These are phyloP conservation scores for Augiades crinisus DNA, from an alignment of 2,888 invertebrate species.

Conservation along the genomic window DNA sequence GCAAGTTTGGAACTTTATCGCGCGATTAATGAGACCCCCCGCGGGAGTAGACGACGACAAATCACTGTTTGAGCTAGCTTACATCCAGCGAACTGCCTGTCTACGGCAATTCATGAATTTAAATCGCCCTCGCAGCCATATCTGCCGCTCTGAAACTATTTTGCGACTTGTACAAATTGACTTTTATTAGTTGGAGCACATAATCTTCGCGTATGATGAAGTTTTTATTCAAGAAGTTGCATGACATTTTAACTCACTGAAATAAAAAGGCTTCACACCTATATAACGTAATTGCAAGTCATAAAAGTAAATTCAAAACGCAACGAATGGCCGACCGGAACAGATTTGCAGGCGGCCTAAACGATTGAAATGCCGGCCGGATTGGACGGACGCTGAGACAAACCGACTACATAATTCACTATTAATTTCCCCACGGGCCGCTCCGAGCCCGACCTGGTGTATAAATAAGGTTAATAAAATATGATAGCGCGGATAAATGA, in stretches of 20 bases:
- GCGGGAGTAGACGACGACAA: constrained; percentile 6
- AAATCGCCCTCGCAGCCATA: constrained; percentile 8
- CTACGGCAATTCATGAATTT: constrained; percentile 17
- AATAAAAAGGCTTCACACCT: neutral
- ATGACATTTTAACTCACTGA: too few species aligned
- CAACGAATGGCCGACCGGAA: neutral
- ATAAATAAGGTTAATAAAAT: constrained; percentile 20
- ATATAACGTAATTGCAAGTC: neutral
- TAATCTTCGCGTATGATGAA: neutral
- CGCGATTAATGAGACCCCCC: constrained; percentile 14
- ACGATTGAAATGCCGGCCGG: constrained; percentile 12
- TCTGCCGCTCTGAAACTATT: neutral
- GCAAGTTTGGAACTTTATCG: constrained; percentile 18
- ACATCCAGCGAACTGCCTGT: constrained; percentile 2
- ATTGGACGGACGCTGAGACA: constrained; percentile 19
- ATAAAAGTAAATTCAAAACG: neutral
- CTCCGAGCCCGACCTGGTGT: constrained; percentile 4
- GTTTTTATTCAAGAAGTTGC: neutral
- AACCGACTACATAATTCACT: constrained; percentile 34
- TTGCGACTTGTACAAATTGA: neutral
- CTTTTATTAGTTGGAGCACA: neutral
- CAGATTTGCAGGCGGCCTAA: constrained; percentile 11
- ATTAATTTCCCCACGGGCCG: constrained; percentile 31
- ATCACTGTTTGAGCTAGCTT: constrained; percentile 15
- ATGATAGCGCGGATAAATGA: constrained; percentile 9